Percentiles rank a stretch among this genome's conserved stretches.
These are phyloP conservation scores for Achroia grisella DNA, from an alignment of 1,140 invertebrate species.

Conservation along the genomic window DNA sequence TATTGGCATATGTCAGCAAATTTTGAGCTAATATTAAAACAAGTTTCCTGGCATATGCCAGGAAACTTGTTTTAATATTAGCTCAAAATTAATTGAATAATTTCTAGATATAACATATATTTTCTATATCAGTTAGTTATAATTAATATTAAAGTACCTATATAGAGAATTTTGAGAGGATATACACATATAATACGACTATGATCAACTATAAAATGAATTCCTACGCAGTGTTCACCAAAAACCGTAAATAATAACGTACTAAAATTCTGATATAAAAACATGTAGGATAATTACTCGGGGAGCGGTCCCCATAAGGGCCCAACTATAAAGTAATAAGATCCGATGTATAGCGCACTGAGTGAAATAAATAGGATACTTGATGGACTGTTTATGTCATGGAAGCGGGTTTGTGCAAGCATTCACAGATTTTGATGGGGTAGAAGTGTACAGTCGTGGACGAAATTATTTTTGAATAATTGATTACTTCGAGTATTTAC, in stretches of 20 bases:
- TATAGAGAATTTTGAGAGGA: too few species aligned
- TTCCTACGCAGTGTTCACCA: constrained; percentile 35
- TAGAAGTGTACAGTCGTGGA: constrained; percentile 44
- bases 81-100: too few species aligned
- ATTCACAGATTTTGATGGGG: constrained; percentile 72
- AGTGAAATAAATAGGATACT: constrained; percentile 53
- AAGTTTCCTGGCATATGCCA: too few species aligned
- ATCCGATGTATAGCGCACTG: constrained; percentile 16
- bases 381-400: constrained; percentile 68
- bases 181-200: neutral
- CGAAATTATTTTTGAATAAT: neutral
- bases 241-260: constrained; percentile 67
- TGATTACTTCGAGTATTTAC: too few species aligned
- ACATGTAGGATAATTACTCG: constrained; percentile 69
- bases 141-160: too few species aligned
- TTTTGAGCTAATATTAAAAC: too few species aligned
- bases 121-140: too few species aligned
- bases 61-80: too few species aligned
- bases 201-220: constrained; percentile 2
- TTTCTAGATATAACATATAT: too few species aligned
- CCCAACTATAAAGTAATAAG: constrained; percentile 41
- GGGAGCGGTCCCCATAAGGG: constrained; percentile 54
- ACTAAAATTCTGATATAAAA: constrained; percentile 68
- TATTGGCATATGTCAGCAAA: too few species aligned
- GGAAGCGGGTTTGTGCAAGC: constrained; percentile 73